phyloP scores from a whole-genome alignment of 2,888 invertebrate genomes.

The Hydrotaea diabolus region DNA sequence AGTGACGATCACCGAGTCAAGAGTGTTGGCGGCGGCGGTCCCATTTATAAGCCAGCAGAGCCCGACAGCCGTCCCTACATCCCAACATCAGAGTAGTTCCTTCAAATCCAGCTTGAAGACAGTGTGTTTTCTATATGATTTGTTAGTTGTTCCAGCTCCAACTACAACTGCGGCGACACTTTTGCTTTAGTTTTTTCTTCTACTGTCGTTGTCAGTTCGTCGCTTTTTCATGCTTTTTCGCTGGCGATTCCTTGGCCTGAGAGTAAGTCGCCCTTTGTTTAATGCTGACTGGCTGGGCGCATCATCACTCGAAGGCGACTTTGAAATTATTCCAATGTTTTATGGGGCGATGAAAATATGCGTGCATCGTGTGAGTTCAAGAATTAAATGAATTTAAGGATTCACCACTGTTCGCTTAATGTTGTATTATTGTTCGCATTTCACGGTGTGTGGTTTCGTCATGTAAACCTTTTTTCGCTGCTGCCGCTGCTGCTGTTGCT shows the following conservation, averaged over 20 bases:
- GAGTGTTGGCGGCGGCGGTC: conserved; percentile 63
- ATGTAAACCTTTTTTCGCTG: conserved; percentile 63
- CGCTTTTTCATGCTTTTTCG: background rate
- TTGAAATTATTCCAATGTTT: conserved; percentile 63
- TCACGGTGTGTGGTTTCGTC: conserved; percentile 70
- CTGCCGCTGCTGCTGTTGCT: background rate
- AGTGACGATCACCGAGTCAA: conserved; percentile 56
- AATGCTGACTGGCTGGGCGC: too few species aligned
- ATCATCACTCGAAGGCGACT: conserved; percentile 55
- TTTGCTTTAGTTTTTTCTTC: conserved; percentile 55
- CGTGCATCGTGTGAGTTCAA: conserved; percentile 79
- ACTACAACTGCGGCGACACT: conserved; percentile 65
- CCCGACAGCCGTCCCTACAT: conserved; percentile 29
- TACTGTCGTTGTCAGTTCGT: background rate
- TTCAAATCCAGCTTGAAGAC: background rate
- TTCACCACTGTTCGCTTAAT: conserved; percentile 51
- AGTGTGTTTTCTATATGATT: conserved; percentile 51
- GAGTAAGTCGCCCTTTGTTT: background rate
- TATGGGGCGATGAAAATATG: conserved; percentile 62
- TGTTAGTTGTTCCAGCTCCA: conserved; percentile 50
- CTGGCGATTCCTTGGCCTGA: conserved; percentile 26
- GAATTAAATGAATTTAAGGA: conserved; percentile 78
- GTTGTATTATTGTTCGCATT: conserved; percentile 66
- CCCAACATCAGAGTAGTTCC: too few species aligned
- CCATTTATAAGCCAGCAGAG: conserved; percentile 53